These are phyloP conservation scores for Drosophila lacteicornis DNA, from an alignment of 1,140 invertebrate genomes.

Conservation along the genomic window DNA sequence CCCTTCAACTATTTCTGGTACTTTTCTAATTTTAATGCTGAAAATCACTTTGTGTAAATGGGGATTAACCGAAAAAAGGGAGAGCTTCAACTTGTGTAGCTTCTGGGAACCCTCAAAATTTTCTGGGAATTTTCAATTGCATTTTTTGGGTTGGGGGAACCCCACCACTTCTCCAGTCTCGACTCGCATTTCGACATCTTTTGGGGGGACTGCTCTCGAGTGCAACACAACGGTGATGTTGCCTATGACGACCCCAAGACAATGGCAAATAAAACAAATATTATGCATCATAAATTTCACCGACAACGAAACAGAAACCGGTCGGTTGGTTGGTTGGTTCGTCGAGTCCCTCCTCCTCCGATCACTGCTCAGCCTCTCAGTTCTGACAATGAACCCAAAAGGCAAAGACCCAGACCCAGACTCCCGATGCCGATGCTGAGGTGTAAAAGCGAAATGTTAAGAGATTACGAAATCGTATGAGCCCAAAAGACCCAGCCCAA, in stretches of 20 bases:
- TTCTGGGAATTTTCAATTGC: slow-evolving; percentile 48
- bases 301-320: slow-evolving; percentile 29
- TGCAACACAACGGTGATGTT: slow-evolving; percentile 49
- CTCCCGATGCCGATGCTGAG: slow-evolving; percentile 16
- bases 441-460: slow-evolving; percentile 58
- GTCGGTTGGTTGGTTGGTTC: slow-evolving; percentile 20
- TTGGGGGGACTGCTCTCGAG: background rate
- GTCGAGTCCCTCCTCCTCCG: slow-evolving; percentile 1
- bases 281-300: slow-evolving; percentile 81
- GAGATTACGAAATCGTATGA: slow-evolving; percentile 66
- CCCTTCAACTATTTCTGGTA: background rate
- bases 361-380: slow-evolving; percentile 12
- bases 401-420: slow-evolving; percentile 44
- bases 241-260: slow-evolving; percentile 43
- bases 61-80: background rate
- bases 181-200: background rate
- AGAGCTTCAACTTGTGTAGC: background rate
- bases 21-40: no score
- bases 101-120: slow-evolving; percentile 20
- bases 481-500: slow-evolving; percentile 4
- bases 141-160: slow-evolving; percentile 9
- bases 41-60: background rate
- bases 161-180: background rate
- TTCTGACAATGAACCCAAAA: slow-evolving; percentile 74
- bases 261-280: slow-evolving; percentile 66